These are phyloP conservation scores for Meandrusa payeni DNA, from an alignment of 2,888 invertebrate genomes.

Conservation along the genomic window DNA sequence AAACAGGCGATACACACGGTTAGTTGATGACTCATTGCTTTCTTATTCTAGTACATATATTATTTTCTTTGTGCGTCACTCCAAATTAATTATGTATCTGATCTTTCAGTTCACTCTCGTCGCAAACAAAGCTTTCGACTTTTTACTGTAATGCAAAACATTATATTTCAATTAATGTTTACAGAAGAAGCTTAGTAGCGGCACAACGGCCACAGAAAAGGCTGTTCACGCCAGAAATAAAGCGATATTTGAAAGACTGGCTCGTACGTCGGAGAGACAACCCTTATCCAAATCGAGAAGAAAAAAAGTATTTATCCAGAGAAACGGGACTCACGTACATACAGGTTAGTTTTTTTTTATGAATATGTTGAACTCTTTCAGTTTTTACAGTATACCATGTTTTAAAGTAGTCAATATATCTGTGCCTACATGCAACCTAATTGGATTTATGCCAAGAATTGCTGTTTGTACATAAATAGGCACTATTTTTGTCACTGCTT, in stretches of 20 bases:
- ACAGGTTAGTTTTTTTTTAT: conserved; percentile 82
- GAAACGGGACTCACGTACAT: conserved; percentile 90
- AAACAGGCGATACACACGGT: conserved; percentile 87
- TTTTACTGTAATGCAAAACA: too few species aligned
- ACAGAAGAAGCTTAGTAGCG: conserved; percentile 79
- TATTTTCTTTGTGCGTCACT: conserved; percentile 73
- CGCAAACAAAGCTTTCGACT: neutral
- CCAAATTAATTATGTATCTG: conserved; percentile 30
- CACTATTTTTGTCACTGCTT: conserved; percentile 75
- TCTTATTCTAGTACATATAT: conserved; percentile 49
- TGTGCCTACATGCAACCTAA: conserved; percentile 70
- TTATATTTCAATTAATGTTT: conserved; percentile 30
- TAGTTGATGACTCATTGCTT: conserved; percentile 72
- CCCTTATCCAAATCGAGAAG: conserved; percentile 89
- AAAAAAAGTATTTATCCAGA: conserved; percentile 86
- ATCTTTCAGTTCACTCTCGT: neutral
- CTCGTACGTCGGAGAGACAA: conserved; percentile 87
- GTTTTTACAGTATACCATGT: conserved; percentile 29
- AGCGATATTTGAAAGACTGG: conserved; percentile 89
- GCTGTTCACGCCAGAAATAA: conserved; percentile 90
- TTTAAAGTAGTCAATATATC: conserved; percentile 39
- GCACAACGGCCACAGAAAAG: conserved; percentile 85
- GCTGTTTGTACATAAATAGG: conserved; percentile 77
- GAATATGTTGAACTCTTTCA: conserved; percentile 27
- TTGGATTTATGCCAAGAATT: conserved; percentile 71